Evolutionary conservation across 2,888 invertebrate genomes (phyloP).

Genomic region (Amphipyra tragopoginis): DNA sequence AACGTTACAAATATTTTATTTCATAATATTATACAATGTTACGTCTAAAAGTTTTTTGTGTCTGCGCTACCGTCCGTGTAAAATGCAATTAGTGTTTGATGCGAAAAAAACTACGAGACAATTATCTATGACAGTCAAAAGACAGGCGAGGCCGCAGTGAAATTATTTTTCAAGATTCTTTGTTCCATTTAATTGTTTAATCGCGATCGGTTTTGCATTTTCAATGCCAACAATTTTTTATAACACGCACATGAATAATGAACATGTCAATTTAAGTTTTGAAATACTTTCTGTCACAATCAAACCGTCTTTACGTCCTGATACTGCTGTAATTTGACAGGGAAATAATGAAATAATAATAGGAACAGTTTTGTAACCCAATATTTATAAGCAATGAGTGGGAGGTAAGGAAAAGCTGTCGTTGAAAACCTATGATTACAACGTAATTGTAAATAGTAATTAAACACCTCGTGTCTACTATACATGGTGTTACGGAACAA

Average conservation of each 20-base stretch:
- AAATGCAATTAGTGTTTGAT: slow-evolving; percentile 41
- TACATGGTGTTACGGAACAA: not conserved
- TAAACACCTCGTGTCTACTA: not conserved
- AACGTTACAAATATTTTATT: not conserved
- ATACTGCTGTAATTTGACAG: too few relatives aligned
- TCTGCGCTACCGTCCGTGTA: slow-evolving; percentile 2
- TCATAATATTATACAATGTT: not conserved
- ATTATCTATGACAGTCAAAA: slow-evolving; percentile 53
- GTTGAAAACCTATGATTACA: not conserved
- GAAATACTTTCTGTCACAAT: too few relatives aligned
- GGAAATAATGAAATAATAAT: not conserved
- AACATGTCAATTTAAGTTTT: not conserved
- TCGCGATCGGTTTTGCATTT: slow-evolving; percentile 21
- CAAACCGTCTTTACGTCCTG: too few relatives aligned
- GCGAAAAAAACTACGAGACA: slow-evolving; percentile 36
- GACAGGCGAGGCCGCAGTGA: slow-evolving; percentile 46
- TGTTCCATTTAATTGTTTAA: slow-evolving; percentile 36
- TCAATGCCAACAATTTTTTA: not conserved
- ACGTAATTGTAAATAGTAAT: slow-evolving; percentile 4
- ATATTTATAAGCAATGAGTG: not conserved
- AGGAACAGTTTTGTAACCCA: too few relatives aligned
- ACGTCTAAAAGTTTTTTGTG: slow-evolving; percentile 14
- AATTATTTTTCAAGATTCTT: slow-evolving; percentile 38
- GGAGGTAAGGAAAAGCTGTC: not conserved
- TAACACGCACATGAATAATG: slow-evolving; percentile 7